Conservation (phyloP, 2,113 vertebrate species). For the Eubucco bourcierii region DNA sequence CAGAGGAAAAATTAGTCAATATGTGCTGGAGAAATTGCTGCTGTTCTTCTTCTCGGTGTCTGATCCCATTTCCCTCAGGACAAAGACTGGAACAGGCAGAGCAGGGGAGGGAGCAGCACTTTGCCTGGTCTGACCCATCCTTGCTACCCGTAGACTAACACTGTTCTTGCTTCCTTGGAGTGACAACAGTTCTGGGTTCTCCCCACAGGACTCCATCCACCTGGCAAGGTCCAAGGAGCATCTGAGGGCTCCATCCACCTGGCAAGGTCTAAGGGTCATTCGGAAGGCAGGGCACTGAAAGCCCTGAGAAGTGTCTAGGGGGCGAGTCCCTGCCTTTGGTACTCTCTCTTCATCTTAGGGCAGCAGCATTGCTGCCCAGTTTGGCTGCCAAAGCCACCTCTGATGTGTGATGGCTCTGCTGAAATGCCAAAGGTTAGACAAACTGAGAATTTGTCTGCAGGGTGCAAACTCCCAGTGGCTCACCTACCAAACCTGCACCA, state of each 20-base stretch:
- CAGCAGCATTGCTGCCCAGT: fast-evolving
- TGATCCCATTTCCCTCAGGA: background rate
- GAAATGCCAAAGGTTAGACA: background rate
- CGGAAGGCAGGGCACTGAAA: background rate
- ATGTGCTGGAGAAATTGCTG: conserved; percentile 29
- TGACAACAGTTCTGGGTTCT: background rate
- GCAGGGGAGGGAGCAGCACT: background rate
- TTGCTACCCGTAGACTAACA: background rate
- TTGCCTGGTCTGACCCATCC: background rate
- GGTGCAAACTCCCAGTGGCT: background rate
- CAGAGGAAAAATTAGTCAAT: conserved; percentile 39
- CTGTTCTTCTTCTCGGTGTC: conserved; percentile 24
- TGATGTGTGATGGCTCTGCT: background rate
- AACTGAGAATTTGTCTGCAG: background rate
- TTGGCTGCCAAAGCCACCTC: background rate
- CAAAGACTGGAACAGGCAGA: background rate
- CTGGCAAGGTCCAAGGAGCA: background rate
- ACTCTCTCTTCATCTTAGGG: background rate
- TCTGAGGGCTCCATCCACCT: background rate
- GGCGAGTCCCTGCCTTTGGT: fast-evolving
- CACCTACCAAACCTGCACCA: background rate
- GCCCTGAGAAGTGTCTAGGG: background rate
- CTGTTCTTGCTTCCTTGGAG: fast-evolving
- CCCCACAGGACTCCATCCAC: background rate
- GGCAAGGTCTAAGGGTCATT: background rate